Conservation (phyloP, 2,888 invertebrate genomes). For the Heteromurus nitidus region DNA sequence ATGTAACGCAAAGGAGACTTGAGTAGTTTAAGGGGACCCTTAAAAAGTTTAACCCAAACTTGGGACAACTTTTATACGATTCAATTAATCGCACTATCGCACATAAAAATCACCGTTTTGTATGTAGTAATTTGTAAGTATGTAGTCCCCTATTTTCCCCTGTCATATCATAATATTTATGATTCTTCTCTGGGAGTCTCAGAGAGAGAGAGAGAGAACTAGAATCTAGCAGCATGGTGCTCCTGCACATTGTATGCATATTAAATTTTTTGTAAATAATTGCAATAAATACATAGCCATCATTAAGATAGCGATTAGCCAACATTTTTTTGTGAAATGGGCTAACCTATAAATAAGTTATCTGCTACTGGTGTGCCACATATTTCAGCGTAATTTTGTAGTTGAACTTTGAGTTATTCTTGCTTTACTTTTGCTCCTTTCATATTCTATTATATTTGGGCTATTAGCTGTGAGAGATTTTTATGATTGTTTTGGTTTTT, state of each 20-base stretch:
- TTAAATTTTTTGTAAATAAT: constrained; percentile 50
- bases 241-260: constrained; percentile 36
- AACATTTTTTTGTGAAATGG: constrained; percentile 65
- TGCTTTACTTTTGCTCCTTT: background rate
- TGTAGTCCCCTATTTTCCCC: constrained; percentile 46
- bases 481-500: constrained; percentile 43
- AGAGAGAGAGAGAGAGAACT: background rate
- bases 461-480: constrained; percentile 50
- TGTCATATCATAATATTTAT: constrained; percentile 51
- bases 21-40: constrained; percentile 10
- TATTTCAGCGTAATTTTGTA: constrained; percentile 14
- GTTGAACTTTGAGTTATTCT: constrained; percentile 27
- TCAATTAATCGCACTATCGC: constrained; percentile 51
- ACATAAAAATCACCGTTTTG: constrained; percentile 37
- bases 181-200: constrained; percentile 10
- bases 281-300: constrained; percentile 59
- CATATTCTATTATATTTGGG: constrained; percentile 3
- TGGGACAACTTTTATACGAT: constrained; percentile 38
- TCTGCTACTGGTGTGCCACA: constrained; percentile 22
- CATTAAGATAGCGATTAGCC: constrained; percentile 63
- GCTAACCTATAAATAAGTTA: constrained; percentile 62
- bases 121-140: constrained; percentile 36
- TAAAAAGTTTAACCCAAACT: constrained; percentile 43
- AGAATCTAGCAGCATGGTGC: constrained; percentile 16
- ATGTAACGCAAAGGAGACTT: no score